These are phyloP conservation scores for Atta texana DNA, from an alignment of 1,140 invertebrate species.

Conservation along the genomic window DNA sequence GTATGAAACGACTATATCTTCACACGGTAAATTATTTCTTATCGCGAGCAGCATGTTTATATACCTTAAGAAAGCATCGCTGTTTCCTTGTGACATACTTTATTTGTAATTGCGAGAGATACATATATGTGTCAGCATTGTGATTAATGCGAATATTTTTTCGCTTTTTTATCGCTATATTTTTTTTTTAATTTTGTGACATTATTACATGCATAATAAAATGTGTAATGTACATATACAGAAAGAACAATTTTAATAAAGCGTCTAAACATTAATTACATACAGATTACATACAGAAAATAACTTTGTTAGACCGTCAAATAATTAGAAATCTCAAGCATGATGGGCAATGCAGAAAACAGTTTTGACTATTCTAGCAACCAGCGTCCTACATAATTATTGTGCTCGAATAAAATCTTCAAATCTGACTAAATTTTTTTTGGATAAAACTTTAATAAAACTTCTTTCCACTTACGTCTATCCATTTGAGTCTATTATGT, in stretches of 20 bases:
- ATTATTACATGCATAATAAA: not conserved
- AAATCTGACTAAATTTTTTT: no score
- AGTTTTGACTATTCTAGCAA: no score
- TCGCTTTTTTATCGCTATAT: not conserved
- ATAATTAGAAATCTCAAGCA: no score
- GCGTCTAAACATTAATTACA: no score
- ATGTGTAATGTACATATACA: not conserved
- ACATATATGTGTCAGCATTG: not conserved
- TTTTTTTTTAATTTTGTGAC: not conserved
- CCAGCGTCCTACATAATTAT: no score
- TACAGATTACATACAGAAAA: no score
- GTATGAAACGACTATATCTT: conserved; percentile 38
- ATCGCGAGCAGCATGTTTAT: conserved; percentile 1
- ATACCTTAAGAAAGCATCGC: not conserved
- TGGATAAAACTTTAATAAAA: no score
- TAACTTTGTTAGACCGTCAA: no score
- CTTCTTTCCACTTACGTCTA: not conserved
- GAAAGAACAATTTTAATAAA: no score
- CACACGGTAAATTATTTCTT: conserved; percentile 37
- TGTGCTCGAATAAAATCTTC: no score
- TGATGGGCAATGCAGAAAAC: no score
- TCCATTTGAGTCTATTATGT: not conserved
- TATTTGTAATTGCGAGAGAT: conserved; percentile 6
- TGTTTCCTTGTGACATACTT: not conserved
- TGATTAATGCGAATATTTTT: not conserved